Percentiles rank a stretch among this genome's conserved stretches.
Conservation (phyloP, 2,797 vertebrate genomes). For the Passerculus sandwichensis region DNA sequence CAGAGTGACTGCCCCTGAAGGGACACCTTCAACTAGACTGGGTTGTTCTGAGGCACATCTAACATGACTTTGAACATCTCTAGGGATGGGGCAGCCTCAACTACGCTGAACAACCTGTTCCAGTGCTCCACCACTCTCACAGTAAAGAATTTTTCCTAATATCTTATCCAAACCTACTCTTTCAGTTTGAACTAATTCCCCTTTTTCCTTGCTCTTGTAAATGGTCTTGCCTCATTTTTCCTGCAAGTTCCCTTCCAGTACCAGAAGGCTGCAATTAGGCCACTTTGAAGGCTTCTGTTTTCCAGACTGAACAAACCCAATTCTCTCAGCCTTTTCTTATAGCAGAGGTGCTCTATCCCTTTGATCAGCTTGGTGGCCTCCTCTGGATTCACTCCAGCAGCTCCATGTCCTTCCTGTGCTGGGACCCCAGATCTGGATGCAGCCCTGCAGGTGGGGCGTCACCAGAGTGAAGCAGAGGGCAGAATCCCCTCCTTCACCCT, state of each 20-base stretch:
- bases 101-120: background rate
- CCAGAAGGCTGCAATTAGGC: background rate
- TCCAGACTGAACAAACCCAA: background rate
- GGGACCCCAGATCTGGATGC: background rate
- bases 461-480: background rate
- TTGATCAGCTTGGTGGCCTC: background rate
- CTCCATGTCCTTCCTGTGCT: background rate
- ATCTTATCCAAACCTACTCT: background rate
- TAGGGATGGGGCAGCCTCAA: background rate
- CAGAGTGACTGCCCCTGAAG: background rate
- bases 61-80: background rate
- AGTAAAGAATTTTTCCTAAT: background rate
- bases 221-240: background rate
- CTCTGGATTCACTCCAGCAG: background rate
- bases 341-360: background rate
- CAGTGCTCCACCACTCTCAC: rapidly evolving
- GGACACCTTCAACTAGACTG: background rate
- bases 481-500: background rate
- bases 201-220: background rate
- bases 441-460: background rate
- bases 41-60: background rate
- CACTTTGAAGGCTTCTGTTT: background rate
- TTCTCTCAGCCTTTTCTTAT: background rate
- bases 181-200: background rate
- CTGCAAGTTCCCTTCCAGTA: background rate